Conservation (phyloP, 37 sponge, comb jelly and placozoan species). For the Geodia barretti region DNA sequence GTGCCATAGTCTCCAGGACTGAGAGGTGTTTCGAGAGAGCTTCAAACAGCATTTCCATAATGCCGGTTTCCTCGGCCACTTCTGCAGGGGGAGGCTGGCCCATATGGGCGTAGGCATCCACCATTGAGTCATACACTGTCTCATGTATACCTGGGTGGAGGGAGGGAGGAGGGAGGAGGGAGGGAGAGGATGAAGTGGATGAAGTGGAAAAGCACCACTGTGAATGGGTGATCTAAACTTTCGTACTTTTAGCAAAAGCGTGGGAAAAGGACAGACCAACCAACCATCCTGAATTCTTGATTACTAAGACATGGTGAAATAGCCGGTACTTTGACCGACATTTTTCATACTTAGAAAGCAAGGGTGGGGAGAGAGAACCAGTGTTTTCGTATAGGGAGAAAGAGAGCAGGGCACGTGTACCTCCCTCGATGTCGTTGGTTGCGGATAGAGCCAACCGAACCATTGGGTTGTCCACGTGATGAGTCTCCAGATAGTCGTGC, state of each 20-base stretch:
- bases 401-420: too few relatives aligned
- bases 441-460: not conserved
- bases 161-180: not conserved
- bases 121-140: not conserved
- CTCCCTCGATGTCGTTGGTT: not conserved
- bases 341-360: too few relatives aligned
- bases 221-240: too few relatives aligned
- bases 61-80: not conserved
- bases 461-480: constrained; percentile 23
- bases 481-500: constrained; percentile 14
- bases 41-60: constrained; percentile 39
- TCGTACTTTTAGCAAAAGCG: not conserved
- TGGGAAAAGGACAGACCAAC: too few relatives aligned
- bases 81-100: not conserved
- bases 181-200: too few relatives aligned
- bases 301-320: too few relatives aligned
- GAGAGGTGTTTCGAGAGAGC: constrained; percentile 34
- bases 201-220: too few relatives aligned
- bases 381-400: too few relatives aligned
- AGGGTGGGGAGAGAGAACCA: too few relatives aligned
- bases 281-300: too few relatives aligned
- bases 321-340: too few relatives aligned
- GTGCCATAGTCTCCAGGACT: constrained; percentile 35
- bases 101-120: not conserved
- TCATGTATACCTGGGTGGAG: not conserved